Percentiles rank a stretch among this genome's conserved stretches.
phyloP scores from a whole-genome alignment of 2,113 vertebrate species.

The Dasyornis broadbenti region DNA sequence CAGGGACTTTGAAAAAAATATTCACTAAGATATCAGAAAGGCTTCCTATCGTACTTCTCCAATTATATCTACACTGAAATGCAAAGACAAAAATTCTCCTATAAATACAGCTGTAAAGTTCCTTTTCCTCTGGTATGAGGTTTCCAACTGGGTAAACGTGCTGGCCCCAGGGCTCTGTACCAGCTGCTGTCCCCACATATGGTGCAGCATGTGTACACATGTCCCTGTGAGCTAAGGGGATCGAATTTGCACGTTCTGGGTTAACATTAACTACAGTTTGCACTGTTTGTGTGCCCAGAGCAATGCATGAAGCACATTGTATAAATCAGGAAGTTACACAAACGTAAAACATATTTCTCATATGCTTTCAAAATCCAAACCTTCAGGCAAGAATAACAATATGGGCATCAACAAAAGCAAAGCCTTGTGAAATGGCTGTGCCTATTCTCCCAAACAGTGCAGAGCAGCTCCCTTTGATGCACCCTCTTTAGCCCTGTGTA shows the following conservation, averaged over 20 bases:
- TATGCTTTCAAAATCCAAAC: not conserved
- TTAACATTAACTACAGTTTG: not conserved
- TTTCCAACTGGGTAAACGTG: not conserved
- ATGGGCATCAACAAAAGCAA: not conserved
- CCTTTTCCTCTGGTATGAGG: not conserved
- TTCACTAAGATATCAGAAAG: not conserved
- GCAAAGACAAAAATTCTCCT: not conserved
- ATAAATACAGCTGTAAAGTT: not conserved
- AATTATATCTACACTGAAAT: not conserved
- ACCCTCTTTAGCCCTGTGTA: not conserved
- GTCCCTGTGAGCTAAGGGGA: not conserved
- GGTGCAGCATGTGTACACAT: not conserved
- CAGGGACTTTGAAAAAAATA: not conserved
- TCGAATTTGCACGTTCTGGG: not conserved
- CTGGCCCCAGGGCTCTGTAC: not conserved
- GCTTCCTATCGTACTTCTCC: not conserved
- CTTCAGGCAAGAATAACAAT: constrained; percentile 24
- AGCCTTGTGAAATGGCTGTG: not conserved
- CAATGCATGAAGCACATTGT: not conserved
- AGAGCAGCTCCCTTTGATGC: not conserved
- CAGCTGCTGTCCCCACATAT: constrained; percentile 10
- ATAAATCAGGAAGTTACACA: constrained; percentile 30
- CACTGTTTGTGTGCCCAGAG: constrained; percentile 19
- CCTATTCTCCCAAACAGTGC: not conserved
- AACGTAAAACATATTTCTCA: constrained; percentile 14